Conservation (phyloP, 2,888 invertebrate genomes). For the Meliscaeva auricollis region DNA sequence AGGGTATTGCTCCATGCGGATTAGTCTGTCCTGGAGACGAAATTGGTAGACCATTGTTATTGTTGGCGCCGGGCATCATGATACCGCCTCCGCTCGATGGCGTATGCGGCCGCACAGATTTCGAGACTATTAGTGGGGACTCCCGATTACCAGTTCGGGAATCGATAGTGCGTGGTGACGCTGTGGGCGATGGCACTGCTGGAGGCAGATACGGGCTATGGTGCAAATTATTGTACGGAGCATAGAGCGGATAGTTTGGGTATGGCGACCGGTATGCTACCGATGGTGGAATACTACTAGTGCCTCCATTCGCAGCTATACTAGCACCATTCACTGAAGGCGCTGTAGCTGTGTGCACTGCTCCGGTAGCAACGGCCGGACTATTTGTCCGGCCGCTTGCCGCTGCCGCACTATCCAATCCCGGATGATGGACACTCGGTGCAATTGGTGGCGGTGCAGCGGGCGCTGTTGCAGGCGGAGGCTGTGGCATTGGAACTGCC, state of each 20-base stretch:
- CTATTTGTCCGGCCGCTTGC: conserved; percentile 85
- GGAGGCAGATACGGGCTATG: conserved; percentile 90
- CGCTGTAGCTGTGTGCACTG: conserved; percentile 78
- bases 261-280: conserved; percentile 82
- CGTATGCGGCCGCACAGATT: conserved; percentile 78
- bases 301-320: conserved; percentile 78
- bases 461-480: conserved; percentile 80
- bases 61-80: conserved; percentile 73
- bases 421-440: conserved; percentile 77
- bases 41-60: conserved; percentile 74
- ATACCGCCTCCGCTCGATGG: conserved; percentile 75
- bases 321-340: conserved; percentile 80
- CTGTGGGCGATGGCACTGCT: conserved; percentile 87
- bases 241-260: conserved; percentile 87
- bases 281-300: conserved; percentile 80
- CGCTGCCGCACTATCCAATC: conserved; percentile 80
- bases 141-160: conserved; percentile 82
- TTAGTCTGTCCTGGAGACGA: conserved; percentile 62
- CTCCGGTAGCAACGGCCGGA: conserved; percentile 79
- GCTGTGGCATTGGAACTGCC: conserved; percentile 79
- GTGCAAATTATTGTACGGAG: conserved; percentile 91
- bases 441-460: conserved; percentile 83
- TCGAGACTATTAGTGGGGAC: conserved; percentile 79
- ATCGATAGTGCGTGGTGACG: conserved; percentile 87
- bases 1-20: conserved; percentile 52